These are phyloP conservation scores for Galerucella pusilla DNA, from an alignment of 2,888 invertebrate species.

Conservation along the genomic window DNA sequence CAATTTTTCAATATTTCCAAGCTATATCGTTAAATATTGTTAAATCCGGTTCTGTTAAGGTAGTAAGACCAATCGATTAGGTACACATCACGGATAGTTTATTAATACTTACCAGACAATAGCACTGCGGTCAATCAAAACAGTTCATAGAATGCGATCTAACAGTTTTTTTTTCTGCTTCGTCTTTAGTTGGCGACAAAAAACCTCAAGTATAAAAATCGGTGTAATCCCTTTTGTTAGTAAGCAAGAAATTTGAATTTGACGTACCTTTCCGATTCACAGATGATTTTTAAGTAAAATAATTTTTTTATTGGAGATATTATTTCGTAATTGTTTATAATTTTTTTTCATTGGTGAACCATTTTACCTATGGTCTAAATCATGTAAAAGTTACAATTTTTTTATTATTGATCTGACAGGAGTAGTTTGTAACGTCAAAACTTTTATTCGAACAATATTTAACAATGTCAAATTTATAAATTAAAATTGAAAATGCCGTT, in stretches of 20 bases:
- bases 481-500: too few relatives aligned
- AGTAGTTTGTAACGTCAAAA: too few relatives aligned
- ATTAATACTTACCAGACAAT: constrained; percentile 21
- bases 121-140: constrained; percentile 20
- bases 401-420: too few relatives aligned
- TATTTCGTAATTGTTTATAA: too few relatives aligned
- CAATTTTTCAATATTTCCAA: too few relatives aligned
- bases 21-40: not conserved
- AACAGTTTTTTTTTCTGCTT: not conserved
- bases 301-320: too few relatives aligned
- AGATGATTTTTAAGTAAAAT: not conserved
- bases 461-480: too few relatives aligned
- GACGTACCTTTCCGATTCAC: not conserved
- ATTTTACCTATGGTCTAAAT: too few relatives aligned
- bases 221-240: not conserved
- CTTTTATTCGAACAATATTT: too few relatives aligned
- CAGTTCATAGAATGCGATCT: constrained; percentile 15
- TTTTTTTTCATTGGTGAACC: too few relatives aligned
- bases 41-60: constrained; percentile 11
- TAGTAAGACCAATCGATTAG: constrained; percentile 13
- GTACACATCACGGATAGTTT: constrained; percentile 6
- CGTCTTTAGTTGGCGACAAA: not conserved
- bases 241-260: not conserved
- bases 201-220: not conserved
- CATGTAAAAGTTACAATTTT: too few relatives aligned